Conservation (phyloP, 2,797 vertebrate genomes). For the Chelon auratus region DNA sequence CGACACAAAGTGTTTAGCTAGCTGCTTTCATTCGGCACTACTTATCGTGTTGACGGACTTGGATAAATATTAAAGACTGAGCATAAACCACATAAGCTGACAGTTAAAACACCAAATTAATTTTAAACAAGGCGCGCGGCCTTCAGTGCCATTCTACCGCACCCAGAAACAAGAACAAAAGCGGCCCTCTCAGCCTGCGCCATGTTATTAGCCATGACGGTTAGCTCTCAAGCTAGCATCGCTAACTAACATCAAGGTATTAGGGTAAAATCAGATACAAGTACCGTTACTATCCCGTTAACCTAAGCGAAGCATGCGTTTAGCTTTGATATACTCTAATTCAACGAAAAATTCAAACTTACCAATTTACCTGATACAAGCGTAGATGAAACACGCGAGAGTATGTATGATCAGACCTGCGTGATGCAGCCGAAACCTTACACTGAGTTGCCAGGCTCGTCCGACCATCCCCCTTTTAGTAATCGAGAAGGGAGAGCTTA, state of each 20-base stretch:
- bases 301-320: accelerated
- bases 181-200: slow-evolving; percentile 76
- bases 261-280: accelerated
- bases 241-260: slow-evolving; percentile 1
- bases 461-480: slow-evolving; percentile 35
- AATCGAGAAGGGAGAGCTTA: background rate
- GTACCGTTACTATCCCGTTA: accelerated
- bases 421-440: slow-evolving; percentile 62
- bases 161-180: slow-evolving; percentile 80
- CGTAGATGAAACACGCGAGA: slow-evolving; percentile 62
- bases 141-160: slow-evolving; percentile 53
- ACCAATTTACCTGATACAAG: slow-evolving; percentile 62
- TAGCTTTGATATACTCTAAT: accelerated
- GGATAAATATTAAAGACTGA: accelerated
- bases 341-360: accelerated
- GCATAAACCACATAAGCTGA: accelerated
- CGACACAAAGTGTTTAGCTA: slow-evolving; percentile 15
- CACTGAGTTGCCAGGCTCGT: slow-evolving; percentile 68
- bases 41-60: accelerated
- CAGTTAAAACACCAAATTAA: accelerated
- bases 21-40: slow-evolving; percentile 1
- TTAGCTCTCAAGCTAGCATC: slow-evolving; percentile 46
- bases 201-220: slow-evolving; percentile 67
- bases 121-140: background rate
- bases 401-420: slow-evolving; percentile 55